Evolutionary conservation across 2,113 vertebrate genomes (phyloP).

Genomic region (Corvus moneduloides): DNA sequence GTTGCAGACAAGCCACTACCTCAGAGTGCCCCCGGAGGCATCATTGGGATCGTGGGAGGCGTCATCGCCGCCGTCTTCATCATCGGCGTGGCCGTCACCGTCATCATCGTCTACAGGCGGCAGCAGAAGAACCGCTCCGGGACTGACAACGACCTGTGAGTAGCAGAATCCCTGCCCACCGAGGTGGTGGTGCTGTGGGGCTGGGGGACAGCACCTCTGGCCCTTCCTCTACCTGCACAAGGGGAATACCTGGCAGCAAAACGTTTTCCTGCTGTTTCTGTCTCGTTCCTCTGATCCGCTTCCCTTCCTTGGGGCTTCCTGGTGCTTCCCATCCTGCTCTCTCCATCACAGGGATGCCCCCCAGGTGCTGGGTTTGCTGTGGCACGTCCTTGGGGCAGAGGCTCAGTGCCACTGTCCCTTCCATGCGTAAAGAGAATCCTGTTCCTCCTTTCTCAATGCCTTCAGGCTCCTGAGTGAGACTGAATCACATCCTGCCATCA

Average conservation of each 20-base stretch:
- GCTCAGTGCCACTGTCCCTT: neutral
- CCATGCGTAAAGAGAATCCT: neutral
- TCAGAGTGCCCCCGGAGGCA: conserved; percentile 78
- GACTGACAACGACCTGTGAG: conserved; percentile 83
- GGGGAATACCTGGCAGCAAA: accelerated
- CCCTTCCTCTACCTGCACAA: accelerated
- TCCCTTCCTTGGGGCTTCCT: neutral
- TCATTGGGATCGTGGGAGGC: conserved; percentile 83
- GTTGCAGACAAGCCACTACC: conserved; percentile 86
- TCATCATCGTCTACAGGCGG: conserved; percentile 80
- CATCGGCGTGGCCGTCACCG: conserved; percentile 76
- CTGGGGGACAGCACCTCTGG: neutral
- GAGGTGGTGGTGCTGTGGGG: neutral
- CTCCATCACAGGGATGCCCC: neutral
- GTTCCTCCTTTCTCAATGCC: neutral
- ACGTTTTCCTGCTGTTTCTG: neutral
- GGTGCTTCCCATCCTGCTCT: neutral
- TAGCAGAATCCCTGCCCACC: neutral
- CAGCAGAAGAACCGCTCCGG: conserved; percentile 80
- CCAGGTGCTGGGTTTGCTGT: neutral
- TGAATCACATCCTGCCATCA: neutral
- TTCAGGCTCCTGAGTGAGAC: neutral
- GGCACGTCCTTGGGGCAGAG: neutral
- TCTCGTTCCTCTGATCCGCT: neutral
- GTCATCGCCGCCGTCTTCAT: conserved; percentile 79